phyloP scores from a whole-genome alignment of 1,140 invertebrate species.

The Drosophila sturtevanti region DNA sequence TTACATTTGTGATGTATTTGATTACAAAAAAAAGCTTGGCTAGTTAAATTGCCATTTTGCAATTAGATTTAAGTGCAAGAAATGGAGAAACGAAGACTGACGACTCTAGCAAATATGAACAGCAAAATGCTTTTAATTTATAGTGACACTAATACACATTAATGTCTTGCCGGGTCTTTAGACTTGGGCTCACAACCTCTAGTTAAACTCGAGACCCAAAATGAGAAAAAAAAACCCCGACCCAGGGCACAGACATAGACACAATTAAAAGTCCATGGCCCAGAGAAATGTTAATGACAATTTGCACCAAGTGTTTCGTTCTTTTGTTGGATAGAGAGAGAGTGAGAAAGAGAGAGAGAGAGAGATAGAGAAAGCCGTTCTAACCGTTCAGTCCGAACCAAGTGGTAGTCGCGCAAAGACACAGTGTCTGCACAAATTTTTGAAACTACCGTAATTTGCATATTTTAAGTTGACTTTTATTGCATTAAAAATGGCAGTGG shows the following conservation, averaged over 20 bases:
- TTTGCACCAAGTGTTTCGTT: slow-evolving; percentile 45
- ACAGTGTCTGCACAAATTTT: slow-evolving; percentile 72
- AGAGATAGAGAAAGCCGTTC: background rate
- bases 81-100: slow-evolving; percentile 1
- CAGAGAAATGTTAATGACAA: slow-evolving; percentile 79
- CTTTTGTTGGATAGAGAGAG: slow-evolving; percentile 18
- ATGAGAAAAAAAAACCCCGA: slow-evolving; percentile 1
- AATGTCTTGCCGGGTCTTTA: slow-evolving; percentile 66
- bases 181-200: slow-evolving; percentile 46
- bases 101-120: slow-evolving; percentile 68
- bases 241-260: slow-evolving; percentile 46
- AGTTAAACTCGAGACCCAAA: slow-evolving; percentile 15
- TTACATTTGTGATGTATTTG: slow-evolving; percentile 42
- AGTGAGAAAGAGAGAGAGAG: background rate
- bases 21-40: slow-evolving; percentile 49
- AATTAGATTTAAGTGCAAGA: slow-evolving; percentile 74
- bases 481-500: slow-evolving; percentile 78
- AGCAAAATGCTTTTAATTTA: slow-evolving; percentile 80
- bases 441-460: slow-evolving; percentile 80
- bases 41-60: slow-evolving; percentile 68
- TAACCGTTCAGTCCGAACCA: background rate
- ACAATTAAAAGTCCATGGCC: slow-evolving; percentile 81
- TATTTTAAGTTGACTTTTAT: slow-evolving; percentile 81
- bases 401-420: slow-evolving; percentile 16
- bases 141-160: slow-evolving; percentile 79